phyloP scores from a whole-genome alignment of 2,888 invertebrate species.

The Entomobrya multifasciata region DNA sequence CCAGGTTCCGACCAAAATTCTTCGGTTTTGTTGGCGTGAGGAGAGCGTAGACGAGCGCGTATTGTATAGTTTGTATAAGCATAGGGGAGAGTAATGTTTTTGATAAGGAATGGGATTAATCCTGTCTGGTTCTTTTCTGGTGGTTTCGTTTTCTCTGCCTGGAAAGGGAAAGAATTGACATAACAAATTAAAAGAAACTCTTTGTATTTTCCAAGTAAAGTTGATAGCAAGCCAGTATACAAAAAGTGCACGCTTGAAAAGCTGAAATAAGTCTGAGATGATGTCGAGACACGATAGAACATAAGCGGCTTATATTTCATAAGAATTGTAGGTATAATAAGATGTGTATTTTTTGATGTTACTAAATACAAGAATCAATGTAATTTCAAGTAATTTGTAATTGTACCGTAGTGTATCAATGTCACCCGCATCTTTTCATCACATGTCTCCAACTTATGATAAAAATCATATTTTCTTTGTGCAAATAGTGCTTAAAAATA shows the following conservation, averaged over 20 bases:
- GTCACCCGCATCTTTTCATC: too few species aligned
- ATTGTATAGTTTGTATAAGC: slow-evolving; percentile 75
- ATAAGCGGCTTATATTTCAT: too few species aligned
- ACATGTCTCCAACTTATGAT: background rate
- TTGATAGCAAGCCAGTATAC: too few species aligned
- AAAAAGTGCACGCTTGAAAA: too few species aligned
- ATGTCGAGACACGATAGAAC: too few species aligned
- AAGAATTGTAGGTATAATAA: too few species aligned
- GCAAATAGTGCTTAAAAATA: background rate
- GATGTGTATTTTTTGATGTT: too few species aligned
- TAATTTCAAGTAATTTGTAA: too few species aligned
- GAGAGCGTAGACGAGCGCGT: slow-evolving; percentile 75
- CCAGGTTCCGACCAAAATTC: slow-evolving; percentile 87
- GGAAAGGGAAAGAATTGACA: background rate
- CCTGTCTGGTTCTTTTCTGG: background rate
- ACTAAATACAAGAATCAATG: too few species aligned
- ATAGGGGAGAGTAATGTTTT: slow-evolving; percentile 68
- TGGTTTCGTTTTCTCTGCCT: slow-evolving; percentile 55
- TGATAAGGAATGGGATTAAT: slow-evolving; percentile 35
- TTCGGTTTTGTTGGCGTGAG: slow-evolving; percentile 72
- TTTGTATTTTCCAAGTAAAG: too few species aligned
- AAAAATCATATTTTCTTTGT: background rate
- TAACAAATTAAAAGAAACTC: background rate
- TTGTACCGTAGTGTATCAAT: too few species aligned
- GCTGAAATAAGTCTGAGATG: too few species aligned